Conservation (phyloP, 2,888 invertebrate species). For the Melikaiella ostensackeni region DNA sequence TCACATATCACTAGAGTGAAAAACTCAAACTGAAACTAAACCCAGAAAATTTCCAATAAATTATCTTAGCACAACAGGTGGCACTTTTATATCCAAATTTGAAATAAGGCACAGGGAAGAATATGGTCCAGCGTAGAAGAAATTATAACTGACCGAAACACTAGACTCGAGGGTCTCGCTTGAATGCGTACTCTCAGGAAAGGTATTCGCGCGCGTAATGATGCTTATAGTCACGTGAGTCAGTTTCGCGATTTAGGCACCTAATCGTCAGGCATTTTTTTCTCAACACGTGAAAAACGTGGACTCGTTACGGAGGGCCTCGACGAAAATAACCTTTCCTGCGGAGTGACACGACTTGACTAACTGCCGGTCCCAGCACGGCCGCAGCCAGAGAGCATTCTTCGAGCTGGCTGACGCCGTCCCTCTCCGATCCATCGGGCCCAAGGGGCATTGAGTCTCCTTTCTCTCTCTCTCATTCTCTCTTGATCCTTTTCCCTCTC, state of each 20-base stretch:
- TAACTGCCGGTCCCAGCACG: conserved; percentile 61
- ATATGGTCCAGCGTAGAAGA: conserved; percentile 10
- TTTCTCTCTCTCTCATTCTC: conserved; percentile 50
- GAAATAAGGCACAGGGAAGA: conserved; percentile 21
- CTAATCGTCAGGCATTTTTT: conserved; percentile 27
- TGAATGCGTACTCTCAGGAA: neutral
- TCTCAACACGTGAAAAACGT: conserved; percentile 56
- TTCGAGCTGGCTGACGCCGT: conserved; percentile 66
- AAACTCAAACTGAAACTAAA: conserved; percentile 9
- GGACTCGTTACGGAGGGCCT: conserved; percentile 60
- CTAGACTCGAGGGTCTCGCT: neutral
- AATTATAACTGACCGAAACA: conserved; percentile 10
- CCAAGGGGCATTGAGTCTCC: conserved; percentile 64
- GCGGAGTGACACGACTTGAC: conserved; percentile 76
- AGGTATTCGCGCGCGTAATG: conserved; percentile 29
- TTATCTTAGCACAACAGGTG: conserved; percentile 18
- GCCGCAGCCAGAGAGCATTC: conserved; percentile 66
- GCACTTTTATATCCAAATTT: conserved; percentile 29
- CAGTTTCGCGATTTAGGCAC: neutral
- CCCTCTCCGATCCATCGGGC: conserved; percentile 74
- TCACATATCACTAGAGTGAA: neutral
- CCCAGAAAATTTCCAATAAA: conserved; percentile 11
- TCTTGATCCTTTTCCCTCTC: conserved; percentile 35
- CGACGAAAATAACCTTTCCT: conserved; percentile 63
- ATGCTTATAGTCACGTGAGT: conserved; percentile 24